Evolutionary conservation across 2,113 vertebrate genomes (phyloP).

Genomic region (Lichenostomus cassidix): DNA sequence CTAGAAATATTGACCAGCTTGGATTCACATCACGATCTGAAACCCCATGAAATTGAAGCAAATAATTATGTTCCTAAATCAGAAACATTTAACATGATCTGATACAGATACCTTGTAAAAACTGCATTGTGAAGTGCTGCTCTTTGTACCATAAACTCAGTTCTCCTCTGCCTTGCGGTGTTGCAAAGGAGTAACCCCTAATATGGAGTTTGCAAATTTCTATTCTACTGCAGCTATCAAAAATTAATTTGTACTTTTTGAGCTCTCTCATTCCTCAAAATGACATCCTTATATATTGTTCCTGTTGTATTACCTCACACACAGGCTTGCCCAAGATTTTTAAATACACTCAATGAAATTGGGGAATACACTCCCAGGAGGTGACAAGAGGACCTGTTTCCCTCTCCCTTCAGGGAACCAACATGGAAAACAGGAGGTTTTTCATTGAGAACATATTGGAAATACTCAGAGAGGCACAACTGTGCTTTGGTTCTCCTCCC

Average conservation of each 20-base stretch:
- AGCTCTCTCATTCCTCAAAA: neutral
- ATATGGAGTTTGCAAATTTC: neutral
- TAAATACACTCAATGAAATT: neutral
- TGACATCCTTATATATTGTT: neutral
- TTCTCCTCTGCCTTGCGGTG: neutral
- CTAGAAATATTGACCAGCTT: conserved; percentile 70
- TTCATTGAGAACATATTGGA: neutral
- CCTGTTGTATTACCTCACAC: neutral
- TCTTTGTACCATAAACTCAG: neutral
- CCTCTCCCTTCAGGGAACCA: neutral
- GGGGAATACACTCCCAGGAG: neutral
- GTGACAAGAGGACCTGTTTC: neutral
- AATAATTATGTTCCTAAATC: conserved; percentile 38
- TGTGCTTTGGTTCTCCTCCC: conserved; percentile 7
- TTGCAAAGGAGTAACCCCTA: neutral
- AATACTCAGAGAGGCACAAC: neutral
- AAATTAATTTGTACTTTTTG: neutral
- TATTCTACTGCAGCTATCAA: neutral
- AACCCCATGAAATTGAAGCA: conserved; percentile 55
- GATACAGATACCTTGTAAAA: conserved; percentile 31
- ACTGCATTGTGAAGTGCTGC: neutral
- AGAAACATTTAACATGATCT: conserved; percentile 9
- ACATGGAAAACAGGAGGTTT: neutral
- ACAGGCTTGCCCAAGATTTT: neutral
- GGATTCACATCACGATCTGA: conserved; percentile 58